A percentile compares a stretch with the other conserved stretches of the same genome.
These are phyloP conservation scores for Palythoa grandiflora DNA, from an alignment of 92 coral and sea anemone species.

Conservation along the genomic window DNA sequence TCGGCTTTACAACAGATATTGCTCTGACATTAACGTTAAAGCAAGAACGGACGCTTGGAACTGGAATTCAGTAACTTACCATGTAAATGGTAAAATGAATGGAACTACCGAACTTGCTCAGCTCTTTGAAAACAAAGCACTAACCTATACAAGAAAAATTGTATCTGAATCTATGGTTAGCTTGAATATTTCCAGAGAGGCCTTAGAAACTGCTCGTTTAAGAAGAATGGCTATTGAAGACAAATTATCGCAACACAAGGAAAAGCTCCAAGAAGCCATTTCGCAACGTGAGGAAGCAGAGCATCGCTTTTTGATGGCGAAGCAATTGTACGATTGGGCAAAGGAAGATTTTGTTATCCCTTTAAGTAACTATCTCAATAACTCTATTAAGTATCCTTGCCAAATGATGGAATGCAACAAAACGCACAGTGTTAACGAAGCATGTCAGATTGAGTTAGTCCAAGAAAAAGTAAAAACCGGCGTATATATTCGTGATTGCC, in stretches of 20 bases:
- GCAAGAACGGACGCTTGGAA: conserved; percentile 15
- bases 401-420: conserved; percentile 29
- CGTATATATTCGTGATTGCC: not conserved
- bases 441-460: not conserved
- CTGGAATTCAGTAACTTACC: conserved; percentile 11
- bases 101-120: conserved; percentile 28
- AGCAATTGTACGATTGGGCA: not conserved
- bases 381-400: not conserved
- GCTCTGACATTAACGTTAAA: not conserved
- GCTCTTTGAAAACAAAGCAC: conserved; percentile 9
- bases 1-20: not conserved
- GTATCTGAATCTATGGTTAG: conserved; percentile 14
- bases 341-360: conserved; percentile 3
- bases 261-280: not conserved
- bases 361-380: not conserved
- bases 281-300: not conserved
- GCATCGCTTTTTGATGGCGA: not conserved
- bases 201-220: not conserved
- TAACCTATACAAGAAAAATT: conserved; percentile 1
- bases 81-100: conserved; percentile 7
- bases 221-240: conserved; percentile 17
- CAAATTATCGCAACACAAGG: not conserved
- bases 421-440: not conserved
- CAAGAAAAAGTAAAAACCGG: not conserved
- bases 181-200: conserved; percentile 1